phyloP scores from a whole-genome alignment of 1,140 invertebrate genomes.

The Mylabris phalerata region DNA sequence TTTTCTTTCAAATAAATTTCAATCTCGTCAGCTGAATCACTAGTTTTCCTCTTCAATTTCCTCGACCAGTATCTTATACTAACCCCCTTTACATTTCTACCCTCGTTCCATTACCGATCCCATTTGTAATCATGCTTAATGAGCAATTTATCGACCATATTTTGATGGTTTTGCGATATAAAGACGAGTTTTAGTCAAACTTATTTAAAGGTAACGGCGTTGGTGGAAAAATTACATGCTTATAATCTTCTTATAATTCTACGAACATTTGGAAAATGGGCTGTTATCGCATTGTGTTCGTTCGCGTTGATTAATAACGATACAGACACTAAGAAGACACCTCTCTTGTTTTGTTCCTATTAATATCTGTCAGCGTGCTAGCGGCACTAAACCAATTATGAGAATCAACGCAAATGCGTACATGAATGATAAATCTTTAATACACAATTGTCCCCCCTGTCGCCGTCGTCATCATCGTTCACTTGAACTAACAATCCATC shows the following conservation, averaged over 20 bases:
- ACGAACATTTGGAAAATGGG: too few relatives aligned
- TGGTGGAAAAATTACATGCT: too few relatives aligned
- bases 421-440: constrained; percentile 29
- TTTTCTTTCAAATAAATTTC: constrained; percentile 10
- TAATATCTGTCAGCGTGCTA: constrained; percentile 25
- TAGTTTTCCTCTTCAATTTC: constrained; percentile 15
- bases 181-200: background rate
- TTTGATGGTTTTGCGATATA: background rate
- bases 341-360: constrained; percentile 26
- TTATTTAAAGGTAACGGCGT: background rate
- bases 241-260: too few relatives aligned
- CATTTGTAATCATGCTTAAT: too few relatives aligned
- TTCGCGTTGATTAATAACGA: constrained; percentile 18
- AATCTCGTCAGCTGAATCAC: constrained; percentile 15
- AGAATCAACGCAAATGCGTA: constrained; percentile 22
- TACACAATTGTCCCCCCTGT: constrained; percentile 13
- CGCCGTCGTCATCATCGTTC: background rate
- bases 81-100: too few relatives aligned
- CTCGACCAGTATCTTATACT: background rate
- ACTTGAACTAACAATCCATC: constrained; percentile 12
- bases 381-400: constrained; percentile 25
- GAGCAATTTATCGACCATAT: too few relatives aligned
- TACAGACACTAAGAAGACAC: constrained; percentile 21
- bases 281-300: too few relatives aligned
- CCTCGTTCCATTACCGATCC: too few relatives aligned